Conservation (phyloP, 1,140 invertebrate genomes). For the Calycopis cecrops region DNA sequence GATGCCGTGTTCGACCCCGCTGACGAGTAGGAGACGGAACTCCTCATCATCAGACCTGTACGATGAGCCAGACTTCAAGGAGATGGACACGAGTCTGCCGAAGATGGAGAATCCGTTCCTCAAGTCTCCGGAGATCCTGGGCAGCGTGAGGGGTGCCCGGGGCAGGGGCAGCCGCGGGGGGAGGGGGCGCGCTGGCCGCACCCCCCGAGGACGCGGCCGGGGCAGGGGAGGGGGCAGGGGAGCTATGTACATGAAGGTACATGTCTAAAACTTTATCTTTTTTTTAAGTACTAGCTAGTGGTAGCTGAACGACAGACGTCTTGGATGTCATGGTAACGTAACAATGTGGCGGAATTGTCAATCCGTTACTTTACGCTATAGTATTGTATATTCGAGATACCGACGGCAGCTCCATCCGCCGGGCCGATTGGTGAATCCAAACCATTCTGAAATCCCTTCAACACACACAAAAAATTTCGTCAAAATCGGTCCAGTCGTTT, state of each 20-base stretch:
- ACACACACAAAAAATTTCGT: too few species aligned
- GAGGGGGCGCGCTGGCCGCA: constrained; percentile 25
- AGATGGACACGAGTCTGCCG: constrained; percentile 35
- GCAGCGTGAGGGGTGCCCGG: constrained; percentile 33
- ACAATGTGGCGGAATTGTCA: too few species aligned
- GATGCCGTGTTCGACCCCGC: constrained; percentile 56
- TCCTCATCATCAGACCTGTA: constrained; percentile 38
- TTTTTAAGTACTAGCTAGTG: too few species aligned
- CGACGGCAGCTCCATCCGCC: too few species aligned
- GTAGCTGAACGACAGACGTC: too few species aligned
- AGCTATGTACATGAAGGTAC: constrained; percentile 66
- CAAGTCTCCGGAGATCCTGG: constrained; percentile 44
- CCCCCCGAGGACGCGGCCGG: constrained; percentile 40
- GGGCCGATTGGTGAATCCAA: too few species aligned
- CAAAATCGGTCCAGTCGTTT: too few species aligned
- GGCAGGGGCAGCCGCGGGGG: constrained; percentile 41
- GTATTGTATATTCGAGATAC: too few species aligned
- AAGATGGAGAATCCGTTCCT: constrained; percentile 43
- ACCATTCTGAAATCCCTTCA: too few species aligned
- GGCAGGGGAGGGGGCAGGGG: constrained; percentile 55
- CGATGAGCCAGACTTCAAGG: constrained; percentile 39
- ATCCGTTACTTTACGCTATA: too few species aligned
- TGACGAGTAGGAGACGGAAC: constrained; percentile 45
- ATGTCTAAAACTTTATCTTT: neutral
- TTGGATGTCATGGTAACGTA: too few species aligned